Percentiles rank a stretch among this genome's conserved stretches.
Conservation (phyloP, 2,888 invertebrate species). For the Scaptomyza tumidula region DNA sequence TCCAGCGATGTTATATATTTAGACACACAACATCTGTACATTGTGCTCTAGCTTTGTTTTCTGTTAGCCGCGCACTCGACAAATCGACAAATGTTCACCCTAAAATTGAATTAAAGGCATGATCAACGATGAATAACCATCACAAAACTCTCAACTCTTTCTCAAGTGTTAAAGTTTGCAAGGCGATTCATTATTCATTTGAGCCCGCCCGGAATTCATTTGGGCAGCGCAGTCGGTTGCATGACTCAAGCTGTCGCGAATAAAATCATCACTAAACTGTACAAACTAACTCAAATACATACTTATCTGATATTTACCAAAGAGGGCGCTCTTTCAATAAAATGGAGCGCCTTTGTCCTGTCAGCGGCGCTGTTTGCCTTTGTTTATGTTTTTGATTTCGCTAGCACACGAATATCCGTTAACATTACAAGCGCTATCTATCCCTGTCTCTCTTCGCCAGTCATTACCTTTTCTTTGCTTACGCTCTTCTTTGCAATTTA, state of each 20-base stretch:
- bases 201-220: slow-evolving; percentile 34
- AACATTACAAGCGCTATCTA: slow-evolving; percentile 6
- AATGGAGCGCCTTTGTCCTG: slow-evolving; percentile 50
- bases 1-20: slow-evolving; percentile 33
- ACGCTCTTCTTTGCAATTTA: slow-evolving; percentile 6
- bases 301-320: slow-evolving; percentile 7
- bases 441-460: background rate
- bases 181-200: slow-evolving; percentile 48
- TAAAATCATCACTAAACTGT: slow-evolving; percentile 16
- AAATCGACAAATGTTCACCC: slow-evolving; percentile 7
- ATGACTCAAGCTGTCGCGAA: slow-evolving; percentile 48
- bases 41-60: slow-evolving; percentile 3
- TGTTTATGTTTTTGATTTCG: slow-evolving; percentile 39
- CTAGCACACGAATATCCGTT: slow-evolving; percentile 15
- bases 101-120: slow-evolving; percentile 1
- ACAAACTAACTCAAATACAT: background rate
- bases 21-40: slow-evolving; percentile 34
- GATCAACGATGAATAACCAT: slow-evolving; percentile 19
- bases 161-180: slow-evolving; percentile 25
- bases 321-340: slow-evolving; percentile 21
- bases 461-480: background rate
- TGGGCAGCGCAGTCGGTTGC: slow-evolving; percentile 37
- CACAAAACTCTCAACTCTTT: slow-evolving; percentile 5
- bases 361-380: slow-evolving; percentile 20
- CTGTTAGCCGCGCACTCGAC: background rate